phyloP scores from a whole-genome alignment of 2,113 vertebrate species.

The Urocitellus parryii region DNA sequence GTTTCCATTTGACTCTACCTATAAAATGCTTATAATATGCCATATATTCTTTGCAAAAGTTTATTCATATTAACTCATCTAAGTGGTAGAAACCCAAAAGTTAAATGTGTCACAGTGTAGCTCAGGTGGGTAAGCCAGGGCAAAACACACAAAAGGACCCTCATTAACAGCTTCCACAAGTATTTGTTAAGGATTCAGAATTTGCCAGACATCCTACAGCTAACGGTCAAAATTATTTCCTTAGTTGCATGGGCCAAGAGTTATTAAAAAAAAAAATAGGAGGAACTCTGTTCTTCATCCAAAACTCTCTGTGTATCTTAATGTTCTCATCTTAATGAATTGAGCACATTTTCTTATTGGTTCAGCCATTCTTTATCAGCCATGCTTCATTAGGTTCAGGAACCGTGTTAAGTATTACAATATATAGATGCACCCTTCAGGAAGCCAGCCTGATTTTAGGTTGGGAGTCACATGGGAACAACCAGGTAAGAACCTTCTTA shows the following conservation, averaged over 20 bases:
- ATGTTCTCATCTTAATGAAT: background rate
- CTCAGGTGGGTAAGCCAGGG: too few species aligned
- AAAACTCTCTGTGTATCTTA: background rate
- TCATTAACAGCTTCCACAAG: background rate
- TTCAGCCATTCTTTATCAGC: background rate
- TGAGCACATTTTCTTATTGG: background rate
- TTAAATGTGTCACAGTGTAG: background rate
- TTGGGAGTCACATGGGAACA: background rate
- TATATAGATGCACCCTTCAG: background rate
- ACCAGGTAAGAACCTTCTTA: background rate
- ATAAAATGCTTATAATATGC: background rate
- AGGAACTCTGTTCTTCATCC: background rate
- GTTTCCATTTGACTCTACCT: background rate
- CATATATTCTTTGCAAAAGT: background rate
- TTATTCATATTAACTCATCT: slow-evolving; percentile 31
- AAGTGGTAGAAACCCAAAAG: background rate
- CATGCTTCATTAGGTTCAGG: background rate
- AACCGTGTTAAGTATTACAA: background rate
- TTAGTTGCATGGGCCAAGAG: background rate
- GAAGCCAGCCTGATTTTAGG: background rate
- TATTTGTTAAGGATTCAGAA: background rate
- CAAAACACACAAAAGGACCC: background rate
- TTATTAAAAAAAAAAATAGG: background rate
- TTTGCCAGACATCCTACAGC: background rate
- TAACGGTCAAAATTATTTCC: background rate